Conservation (phyloP, 2,888 invertebrate genomes). For the Drosophila affinis region DNA sequence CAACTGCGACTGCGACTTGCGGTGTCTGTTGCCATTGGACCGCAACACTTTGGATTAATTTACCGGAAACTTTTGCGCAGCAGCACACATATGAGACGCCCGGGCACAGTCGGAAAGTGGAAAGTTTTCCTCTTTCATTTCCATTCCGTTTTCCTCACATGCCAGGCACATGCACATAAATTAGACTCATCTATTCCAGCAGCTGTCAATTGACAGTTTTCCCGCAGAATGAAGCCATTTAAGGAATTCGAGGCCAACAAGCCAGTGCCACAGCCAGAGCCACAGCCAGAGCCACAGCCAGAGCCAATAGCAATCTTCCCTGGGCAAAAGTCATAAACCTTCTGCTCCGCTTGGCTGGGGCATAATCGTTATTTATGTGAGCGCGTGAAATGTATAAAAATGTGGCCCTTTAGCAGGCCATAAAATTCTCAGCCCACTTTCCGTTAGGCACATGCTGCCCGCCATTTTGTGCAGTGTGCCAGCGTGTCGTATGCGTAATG, state of each 20-base stretch:
- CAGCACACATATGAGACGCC: conserved; percentile 26
- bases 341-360: conserved; percentile 30
- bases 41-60: conserved; percentile 73
- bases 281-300: background rate
- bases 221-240: conserved; percentile 73
- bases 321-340: conserved; percentile 47
- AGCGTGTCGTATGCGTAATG: conserved; percentile 63
- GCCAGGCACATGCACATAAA: conserved; percentile 45
- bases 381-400: conserved; percentile 78
- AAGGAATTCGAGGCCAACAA: conserved; percentile 38
- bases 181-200: conserved; percentile 44
- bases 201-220: conserved; percentile 65
- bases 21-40: conserved; percentile 47
- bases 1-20: conserved; percentile 15
- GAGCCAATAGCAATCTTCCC: conserved; percentile 52
- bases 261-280: conserved; percentile 5
- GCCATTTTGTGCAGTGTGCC: conserved; percentile 35
- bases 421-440: conserved; percentile 46
- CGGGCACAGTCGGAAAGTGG: background rate
- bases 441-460: conserved; percentile 2
- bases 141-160: conserved; percentile 37
- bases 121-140: conserved; percentile 60
- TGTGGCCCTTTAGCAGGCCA: conserved; percentile 63
- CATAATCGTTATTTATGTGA: conserved; percentile 75
- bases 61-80: conserved; percentile 65